Conservation (phyloP, 1,140 invertebrate species). For the Berghia stephanieae region DNA sequence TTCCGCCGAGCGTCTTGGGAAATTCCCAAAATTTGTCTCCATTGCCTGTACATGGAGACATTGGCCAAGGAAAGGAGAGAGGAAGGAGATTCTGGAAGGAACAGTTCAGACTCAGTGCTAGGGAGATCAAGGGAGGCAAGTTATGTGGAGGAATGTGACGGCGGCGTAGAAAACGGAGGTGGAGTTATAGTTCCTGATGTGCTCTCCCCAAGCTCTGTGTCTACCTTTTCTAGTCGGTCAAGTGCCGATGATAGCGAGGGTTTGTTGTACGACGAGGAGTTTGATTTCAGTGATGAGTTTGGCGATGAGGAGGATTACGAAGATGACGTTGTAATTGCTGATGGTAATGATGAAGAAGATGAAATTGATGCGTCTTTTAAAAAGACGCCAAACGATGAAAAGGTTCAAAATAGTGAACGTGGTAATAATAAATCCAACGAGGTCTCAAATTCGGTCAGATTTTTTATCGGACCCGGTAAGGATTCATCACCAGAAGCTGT, state of each 20-base stretch:
- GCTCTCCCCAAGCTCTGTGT: slow-evolving; percentile 20
- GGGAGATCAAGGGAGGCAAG: no score
- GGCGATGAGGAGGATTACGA: slow-evolving; percentile 36
- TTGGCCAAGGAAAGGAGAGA: slow-evolving; percentile 50
- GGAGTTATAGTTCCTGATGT: no score
- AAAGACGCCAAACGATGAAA: not conserved
- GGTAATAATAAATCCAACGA: slow-evolving; percentile 11
- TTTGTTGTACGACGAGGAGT: not conserved
- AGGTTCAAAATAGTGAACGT: not conserved
- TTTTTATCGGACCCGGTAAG: no score
- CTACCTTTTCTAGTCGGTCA: slow-evolving; percentile 10
- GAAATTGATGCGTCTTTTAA: not conserved
- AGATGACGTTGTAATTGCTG: slow-evolving; percentile 28
- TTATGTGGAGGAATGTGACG: no score
- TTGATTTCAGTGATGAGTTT: no score
- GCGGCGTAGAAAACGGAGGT: no score
- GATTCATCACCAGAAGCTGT: no score
- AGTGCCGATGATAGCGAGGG: not conserved
- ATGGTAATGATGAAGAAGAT: slow-evolving; percentile 34
- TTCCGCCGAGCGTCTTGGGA: slow-evolving; percentile 51
- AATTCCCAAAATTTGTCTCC: slow-evolving; percentile 60
- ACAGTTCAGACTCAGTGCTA: no score
- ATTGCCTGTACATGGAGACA: slow-evolving; percentile 66
- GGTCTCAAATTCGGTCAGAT: no score
- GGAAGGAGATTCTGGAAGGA: slow-evolving; percentile 21